Base-by-base conservation (phyloP, 2,113 vertebrate genomes). In the Microtus ochrogaster region DNA sequence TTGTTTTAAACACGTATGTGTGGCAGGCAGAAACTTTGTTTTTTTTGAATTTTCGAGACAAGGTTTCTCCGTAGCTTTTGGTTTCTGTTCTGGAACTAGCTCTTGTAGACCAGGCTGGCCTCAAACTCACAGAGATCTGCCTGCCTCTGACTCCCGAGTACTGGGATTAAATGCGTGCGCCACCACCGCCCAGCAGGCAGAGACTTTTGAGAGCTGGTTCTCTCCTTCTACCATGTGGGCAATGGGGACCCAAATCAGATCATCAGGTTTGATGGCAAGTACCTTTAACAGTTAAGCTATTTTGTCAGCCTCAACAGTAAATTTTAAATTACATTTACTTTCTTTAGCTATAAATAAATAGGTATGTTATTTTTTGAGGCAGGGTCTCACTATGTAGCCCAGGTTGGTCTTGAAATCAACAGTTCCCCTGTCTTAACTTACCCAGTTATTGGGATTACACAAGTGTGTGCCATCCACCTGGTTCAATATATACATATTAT, bases 301-400 rank as follows among this genome's bases (percentile, higher is more conserved):
- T 44, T 66, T 66, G 28, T 33, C 83, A 33, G 63, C 28, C 63
- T 22, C 63, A 85, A 85, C 41, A 22, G 41, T 41, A 73, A 74
- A 94, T 91, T 90, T 93, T 70, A 95, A 94, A 72, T 88, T 39
- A 90, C 89, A 39, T 70, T 89, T 78, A 89, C 92, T 94, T 93
- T 41, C 92, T 94, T 93, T 41, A 93, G 16, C n/a, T 89, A 39
- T 49, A 16, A 81, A 91, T 85, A 90, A 86, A 49, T 6, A 76
- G 24, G 12, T 83, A 70, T 87, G n/a, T n/a, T 87, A 88, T 12
- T 87, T 70, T 87, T 87, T 55, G 68, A 88, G 36, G 33, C 84
- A 87, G 44, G 33, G 33, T 47, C 16, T 85, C 61, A 66, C 61
- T 85, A 47, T 85, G 17, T 47, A 66, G 39, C 24, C 41, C 17